A percentile compares a stretch with the other conserved stretches of the same genome.
phyloP scores from a whole-genome alignment of 2,113 vertebrate genomes.

The Melanerpes formicivorus region DNA sequence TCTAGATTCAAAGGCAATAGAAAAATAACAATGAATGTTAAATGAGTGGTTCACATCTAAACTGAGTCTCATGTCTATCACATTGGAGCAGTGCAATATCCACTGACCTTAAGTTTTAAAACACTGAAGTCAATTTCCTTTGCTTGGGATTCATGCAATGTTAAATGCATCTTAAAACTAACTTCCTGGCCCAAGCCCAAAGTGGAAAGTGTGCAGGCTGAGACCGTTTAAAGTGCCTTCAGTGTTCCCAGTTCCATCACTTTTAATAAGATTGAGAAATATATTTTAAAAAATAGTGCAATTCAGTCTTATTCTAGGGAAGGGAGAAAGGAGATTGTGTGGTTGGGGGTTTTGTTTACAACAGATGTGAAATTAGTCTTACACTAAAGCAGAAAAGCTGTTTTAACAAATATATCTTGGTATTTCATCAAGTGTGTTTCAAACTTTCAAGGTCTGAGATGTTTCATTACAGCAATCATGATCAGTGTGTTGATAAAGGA shows the following conservation, averaged over 20 bases:
- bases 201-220: slow-evolving; percentile 7
- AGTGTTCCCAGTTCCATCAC: slow-evolving; percentile 40
- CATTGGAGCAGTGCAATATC: slow-evolving; percentile 6
- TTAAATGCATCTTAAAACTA: slow-evolving; percentile 66
- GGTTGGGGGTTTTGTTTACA: background rate
- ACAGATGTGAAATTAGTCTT: slow-evolving; percentile 29
- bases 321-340: background rate
- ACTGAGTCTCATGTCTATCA: background rate
- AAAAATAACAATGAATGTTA: slow-evolving; percentile 47
- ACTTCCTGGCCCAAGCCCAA: slow-evolving; percentile 67
- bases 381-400: background rate
- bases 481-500: background rate
- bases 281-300: background rate
- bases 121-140: slow-evolving; percentile 73
- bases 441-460: background rate
- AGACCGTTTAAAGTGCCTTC: slow-evolving; percentile 62
- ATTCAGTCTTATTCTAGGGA: background rate
- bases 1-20: background rate
- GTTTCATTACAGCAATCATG: background rate
- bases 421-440: background rate
- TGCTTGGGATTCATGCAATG: slow-evolving; percentile 34
- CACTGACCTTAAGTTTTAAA: slow-evolving; percentile 59
- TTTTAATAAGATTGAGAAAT: slow-evolving; percentile 23
- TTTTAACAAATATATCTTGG: background rate
- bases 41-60: slow-evolving; percentile 44